Conservation (phyloP, 2,113 vertebrate species). For the Pedionomus torquatus region DNA sequence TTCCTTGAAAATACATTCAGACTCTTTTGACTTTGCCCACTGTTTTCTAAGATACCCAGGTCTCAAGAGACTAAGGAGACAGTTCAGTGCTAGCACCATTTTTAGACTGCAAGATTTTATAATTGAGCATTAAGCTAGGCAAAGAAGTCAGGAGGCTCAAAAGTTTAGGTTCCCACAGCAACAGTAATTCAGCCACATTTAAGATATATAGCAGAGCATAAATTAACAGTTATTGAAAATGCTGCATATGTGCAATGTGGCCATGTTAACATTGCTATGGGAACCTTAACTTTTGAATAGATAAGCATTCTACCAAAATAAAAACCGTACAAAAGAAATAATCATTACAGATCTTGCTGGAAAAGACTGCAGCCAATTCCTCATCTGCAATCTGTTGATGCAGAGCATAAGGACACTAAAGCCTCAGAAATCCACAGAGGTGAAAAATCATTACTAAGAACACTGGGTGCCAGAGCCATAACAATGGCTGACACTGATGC, state of each 20-base stretch:
- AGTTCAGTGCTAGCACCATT: neutral
- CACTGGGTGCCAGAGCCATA: neutral
- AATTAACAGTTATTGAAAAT: slow-evolving; percentile 37
- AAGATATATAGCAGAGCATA: neutral
- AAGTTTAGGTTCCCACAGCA: slow-evolving; percentile 67
- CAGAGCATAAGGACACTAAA: neutral
- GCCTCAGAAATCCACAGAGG: neutral
- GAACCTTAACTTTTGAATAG: slow-evolving; percentile 52
- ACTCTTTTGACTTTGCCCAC: neutral
- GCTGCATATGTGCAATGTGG: neutral
- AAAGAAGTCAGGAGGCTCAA: slow-evolving; percentile 35
- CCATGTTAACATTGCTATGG: slow-evolving; percentile 55
- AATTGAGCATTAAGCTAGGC: neutral
- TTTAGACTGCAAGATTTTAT: neutral
- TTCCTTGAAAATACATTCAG: neutral
- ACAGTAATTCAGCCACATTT: neutral
- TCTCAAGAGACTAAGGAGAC: neutral
- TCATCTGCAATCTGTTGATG: slow-evolving; percentile 43
- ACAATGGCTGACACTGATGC: neutral
- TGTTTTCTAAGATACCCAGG: neutral
- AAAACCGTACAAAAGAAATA: slow-evolving; percentile 38
- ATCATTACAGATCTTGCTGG: slow-evolving; percentile 35
- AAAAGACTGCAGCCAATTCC: neutral
- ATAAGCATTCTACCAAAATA: slow-evolving; percentile 16
- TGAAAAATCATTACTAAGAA: neutral